A percentile compares a stretch with the other conserved stretches of the same genome.
Evolutionary conservation across 2,888 invertebrate species (phyloP).

Genomic region (Neria commutata): DNA sequence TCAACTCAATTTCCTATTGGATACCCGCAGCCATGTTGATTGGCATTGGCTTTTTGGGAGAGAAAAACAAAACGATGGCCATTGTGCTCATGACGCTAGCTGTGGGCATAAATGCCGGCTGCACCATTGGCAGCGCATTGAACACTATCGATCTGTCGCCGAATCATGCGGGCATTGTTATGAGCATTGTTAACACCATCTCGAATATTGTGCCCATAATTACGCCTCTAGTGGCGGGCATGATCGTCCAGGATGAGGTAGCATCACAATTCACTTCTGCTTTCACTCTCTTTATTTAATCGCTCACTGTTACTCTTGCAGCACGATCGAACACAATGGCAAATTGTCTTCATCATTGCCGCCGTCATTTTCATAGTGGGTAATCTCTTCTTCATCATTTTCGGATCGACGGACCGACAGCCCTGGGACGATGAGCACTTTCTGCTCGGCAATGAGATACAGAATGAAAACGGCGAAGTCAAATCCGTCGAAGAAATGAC

Average conservation of each 20-base stretch:
- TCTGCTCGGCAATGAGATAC: conserved; percentile 26
- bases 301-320: background rate
- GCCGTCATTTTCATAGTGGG: conserved; percentile 71
- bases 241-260: conserved; percentile 61
- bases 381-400: conserved; percentile 71
- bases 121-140: conserved; percentile 61
- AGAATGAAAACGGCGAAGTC: conserved; percentile 7
- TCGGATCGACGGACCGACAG: conserved; percentile 69
- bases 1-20: conserved; percentile 57
- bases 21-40: conserved; percentile 66
- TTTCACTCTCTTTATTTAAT: background rate
- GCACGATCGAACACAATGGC: conserved; percentile 67
- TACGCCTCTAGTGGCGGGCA: conserved; percentile 66
- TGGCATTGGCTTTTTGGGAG: conserved; percentile 63
- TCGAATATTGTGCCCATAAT: conserved; percentile 67
- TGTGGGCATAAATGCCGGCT: conserved; percentile 66
- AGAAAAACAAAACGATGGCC: conserved; percentile 54
- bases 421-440: conserved; percentile 76
- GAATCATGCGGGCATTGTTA: conserved; percentile 68
- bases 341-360: conserved; percentile 71
- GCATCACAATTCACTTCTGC: conserved; percentile 63
- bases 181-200: conserved; percentile 69
- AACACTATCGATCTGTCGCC: conserved; percentile 70
- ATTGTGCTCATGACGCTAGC: conserved; percentile 66
- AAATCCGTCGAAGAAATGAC: no score